A percentile compares a stretch with the other conserved stretches of the same genome.
These are phyloP conservation scores for Tyrophagus putrescentiae DNA, from an alignment of 1,140 invertebrate species.

Conservation along the genomic window DNA sequence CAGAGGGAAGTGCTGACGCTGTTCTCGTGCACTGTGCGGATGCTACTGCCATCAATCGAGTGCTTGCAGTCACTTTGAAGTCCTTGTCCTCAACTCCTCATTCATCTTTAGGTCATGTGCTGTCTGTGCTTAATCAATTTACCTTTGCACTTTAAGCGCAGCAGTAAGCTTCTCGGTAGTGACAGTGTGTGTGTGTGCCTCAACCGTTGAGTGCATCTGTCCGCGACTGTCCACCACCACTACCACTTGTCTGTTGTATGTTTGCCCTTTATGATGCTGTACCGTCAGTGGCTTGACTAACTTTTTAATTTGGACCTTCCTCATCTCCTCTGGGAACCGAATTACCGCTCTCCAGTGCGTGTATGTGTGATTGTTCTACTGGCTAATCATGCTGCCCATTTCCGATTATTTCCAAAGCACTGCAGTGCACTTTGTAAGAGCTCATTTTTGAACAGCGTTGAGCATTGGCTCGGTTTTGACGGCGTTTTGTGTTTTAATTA, in stretches of 20 bases:
- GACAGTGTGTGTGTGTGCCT: neutral
- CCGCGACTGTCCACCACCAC: too few relatives aligned
- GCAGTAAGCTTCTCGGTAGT: neutral
- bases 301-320: slow-evolving; percentile 6
- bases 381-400: slow-evolving; percentile 9
- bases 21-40: too few relatives aligned
- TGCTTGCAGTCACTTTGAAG: too few relatives aligned
- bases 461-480: neutral
- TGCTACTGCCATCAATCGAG: too few relatives aligned
- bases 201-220: neutral
- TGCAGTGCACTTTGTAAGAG: neutral
- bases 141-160: neutral
- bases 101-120: neutral
- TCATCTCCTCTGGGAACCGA: slow-evolving; percentile 1
- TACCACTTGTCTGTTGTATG: neutral
- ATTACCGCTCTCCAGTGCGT: neutral
- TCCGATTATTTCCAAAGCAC: too few relatives aligned
- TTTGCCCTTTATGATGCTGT: too few relatives aligned
- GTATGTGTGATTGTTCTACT: neutral
- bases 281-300: too few relatives aligned
- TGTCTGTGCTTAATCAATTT: slow-evolving; percentile 14
- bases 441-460: neutral
- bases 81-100: too few relatives aligned
- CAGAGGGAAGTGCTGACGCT: too few relatives aligned
- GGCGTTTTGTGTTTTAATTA: neutral